phyloP scores from a whole-genome alignment of 1,140 invertebrate genomes.

The Drosophila neocordata region DNA sequence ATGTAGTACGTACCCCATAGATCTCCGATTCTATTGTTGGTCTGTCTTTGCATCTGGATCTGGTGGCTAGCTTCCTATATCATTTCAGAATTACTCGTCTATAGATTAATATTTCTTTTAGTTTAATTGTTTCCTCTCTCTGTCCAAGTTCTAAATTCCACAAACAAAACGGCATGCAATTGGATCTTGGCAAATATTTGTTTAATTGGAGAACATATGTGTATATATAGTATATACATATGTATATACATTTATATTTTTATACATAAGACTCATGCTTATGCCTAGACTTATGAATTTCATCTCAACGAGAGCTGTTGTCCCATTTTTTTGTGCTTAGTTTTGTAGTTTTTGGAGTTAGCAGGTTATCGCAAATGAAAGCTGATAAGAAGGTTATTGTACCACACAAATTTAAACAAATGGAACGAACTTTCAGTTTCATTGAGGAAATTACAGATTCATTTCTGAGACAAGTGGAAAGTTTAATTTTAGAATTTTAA shows the following conservation, averaged over 20 bases:
- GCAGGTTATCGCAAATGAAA: constrained; percentile 58
- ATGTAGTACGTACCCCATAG: background rate
- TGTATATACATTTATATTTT: constrained; percentile 25
- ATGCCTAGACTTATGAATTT: constrained; percentile 5
- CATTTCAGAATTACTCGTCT: no score
- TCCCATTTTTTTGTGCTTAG: constrained; percentile 43
- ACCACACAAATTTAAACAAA: constrained; percentile 37
- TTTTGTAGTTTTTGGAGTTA: constrained; percentile 55
- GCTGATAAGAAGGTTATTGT: constrained; percentile 69
- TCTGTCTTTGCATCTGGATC: background rate
- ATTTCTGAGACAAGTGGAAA: background rate
- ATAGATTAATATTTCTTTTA: no score
- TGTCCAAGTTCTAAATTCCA: no score
- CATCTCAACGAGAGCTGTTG: constrained; percentile 38
- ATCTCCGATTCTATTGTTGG: background rate
- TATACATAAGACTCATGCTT: background rate
- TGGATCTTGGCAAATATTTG: background rate
- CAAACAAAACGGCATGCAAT: background rate
- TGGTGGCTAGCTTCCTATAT: background rate
- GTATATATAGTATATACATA: constrained; percentile 1
- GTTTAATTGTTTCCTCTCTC: background rate
- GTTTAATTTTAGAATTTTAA: background rate
- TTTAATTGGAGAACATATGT: background rate
- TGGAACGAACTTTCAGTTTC: constrained; percentile 60
- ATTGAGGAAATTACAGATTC: constrained; percentile 28